phyloP scores from a whole-genome alignment of 2,888 invertebrate species.

The Alsophila aescularia region DNA sequence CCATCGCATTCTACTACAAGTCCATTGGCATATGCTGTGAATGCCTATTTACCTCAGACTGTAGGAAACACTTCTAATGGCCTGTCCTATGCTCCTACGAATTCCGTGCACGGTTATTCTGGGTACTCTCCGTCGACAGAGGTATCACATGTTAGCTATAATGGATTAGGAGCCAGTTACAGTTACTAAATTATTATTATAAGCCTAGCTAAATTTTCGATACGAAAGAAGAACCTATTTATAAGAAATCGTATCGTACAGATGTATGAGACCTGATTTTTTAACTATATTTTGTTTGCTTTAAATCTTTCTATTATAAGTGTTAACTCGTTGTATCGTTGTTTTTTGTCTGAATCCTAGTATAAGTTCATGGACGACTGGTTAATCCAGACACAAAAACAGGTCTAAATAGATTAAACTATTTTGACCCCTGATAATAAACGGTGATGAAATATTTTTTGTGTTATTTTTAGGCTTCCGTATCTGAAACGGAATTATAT shows the following conservation, averaged over 20 bases:
- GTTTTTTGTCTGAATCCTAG: neutral
- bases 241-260: constrained; percentile 7
- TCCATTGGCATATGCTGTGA: neutral
- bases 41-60: neutral
- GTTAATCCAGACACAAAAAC: neutral
- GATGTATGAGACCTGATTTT: constrained; percentile 10
- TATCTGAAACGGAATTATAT: too few species aligned
- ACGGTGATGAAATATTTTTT: constrained; percentile 1
- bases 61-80: constrained; percentile 5
- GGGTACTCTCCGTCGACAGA: constrained; percentile 42
- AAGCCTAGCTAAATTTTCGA: too few species aligned
- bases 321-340: constrained; percentile 11
- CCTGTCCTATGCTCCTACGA: constrained; percentile 21
- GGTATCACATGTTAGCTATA: constrained; percentile 84
- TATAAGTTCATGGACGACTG: neutral
- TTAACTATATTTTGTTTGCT: constrained; percentile 4
- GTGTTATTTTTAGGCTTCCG: too few species aligned
- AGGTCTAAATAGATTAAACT: too few species aligned
- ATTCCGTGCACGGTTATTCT: constrained; percentile 13
- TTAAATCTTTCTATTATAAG: constrained; percentile 19
- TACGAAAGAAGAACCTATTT: too few species aligned
- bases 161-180: constrained; percentile 73
- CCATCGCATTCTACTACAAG: constrained; percentile 2
- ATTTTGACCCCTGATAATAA: constrained; percentile 6
- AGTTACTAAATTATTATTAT: constrained; percentile 45